A percentile compares a stretch with the other conserved stretches of the same genome.
Conservation (phyloP, 1,140 invertebrate species). For the Drosophila nigromelanica region DNA sequence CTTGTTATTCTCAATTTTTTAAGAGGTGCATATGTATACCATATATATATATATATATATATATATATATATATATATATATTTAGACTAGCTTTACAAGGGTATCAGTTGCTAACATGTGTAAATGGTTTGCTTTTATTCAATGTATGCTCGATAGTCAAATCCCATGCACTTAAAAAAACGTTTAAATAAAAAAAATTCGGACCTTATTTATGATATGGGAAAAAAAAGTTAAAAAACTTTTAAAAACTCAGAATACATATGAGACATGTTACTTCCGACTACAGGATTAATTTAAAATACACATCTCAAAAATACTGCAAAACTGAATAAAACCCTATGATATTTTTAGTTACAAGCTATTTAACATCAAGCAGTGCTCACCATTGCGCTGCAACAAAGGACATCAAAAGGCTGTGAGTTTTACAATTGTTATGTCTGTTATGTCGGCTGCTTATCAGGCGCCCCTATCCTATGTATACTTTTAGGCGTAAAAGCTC, state of each 20-base stretch:
- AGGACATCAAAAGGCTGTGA: slow-evolving; percentile 41
- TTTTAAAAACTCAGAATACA: too few relatives aligned
- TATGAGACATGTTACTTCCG: too few relatives aligned
- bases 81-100: slow-evolving; percentile 27
- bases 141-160: neutral
- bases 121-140: slow-evolving; percentile 5
- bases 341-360: neutral
- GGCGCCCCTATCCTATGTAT: slow-evolving; percentile 25
- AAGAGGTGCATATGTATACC: slow-evolving; percentile 9
- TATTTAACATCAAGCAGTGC: slow-evolving; percentile 27
- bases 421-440: slow-evolving; percentile 32
- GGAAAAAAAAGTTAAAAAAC: too few relatives aligned
- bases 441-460: slow-evolving; percentile 55
- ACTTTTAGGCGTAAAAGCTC: slow-evolving; percentile 62
- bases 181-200: too few relatives aligned
- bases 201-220: too few relatives aligned
- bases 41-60: slow-evolving; percentile 22
- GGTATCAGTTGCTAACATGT: slow-evolving; percentile 9
- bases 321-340: neutral
- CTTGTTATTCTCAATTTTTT: slow-evolving; percentile 14
- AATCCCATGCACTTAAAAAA: neutral
- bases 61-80: slow-evolving; percentile 14
- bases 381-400: slow-evolving; percentile 32
- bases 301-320: neutral
- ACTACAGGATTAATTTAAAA: neutral